A percentile compares a stretch with the other conserved stretches of the same genome.
These are phyloP conservation scores for Heliconius himera DNA, from an alignment of 1,140 invertebrate genomes.

Conservation along the genomic window DNA sequence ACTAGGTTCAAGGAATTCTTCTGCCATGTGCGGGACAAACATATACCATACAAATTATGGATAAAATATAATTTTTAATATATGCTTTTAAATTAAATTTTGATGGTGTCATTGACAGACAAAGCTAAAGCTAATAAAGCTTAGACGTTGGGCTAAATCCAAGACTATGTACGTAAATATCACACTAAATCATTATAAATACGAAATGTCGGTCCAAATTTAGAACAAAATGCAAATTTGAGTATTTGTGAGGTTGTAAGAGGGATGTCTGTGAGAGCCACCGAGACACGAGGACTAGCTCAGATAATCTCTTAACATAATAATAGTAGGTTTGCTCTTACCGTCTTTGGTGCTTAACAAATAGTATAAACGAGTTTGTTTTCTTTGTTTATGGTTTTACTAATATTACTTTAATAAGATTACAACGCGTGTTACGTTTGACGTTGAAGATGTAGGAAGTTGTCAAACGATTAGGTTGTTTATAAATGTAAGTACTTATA, in stretches of 20 bases:
- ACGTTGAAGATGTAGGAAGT: too few relatives aligned
- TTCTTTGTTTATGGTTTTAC: slow-evolving; percentile 2
- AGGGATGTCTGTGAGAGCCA: slow-evolving; percentile 13
- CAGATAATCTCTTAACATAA: slow-evolving; percentile 28
- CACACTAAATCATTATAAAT: neutral
- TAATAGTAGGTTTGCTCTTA: slow-evolving; percentile 17
- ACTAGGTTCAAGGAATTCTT: too few relatives aligned
- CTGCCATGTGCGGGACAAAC: too few relatives aligned
- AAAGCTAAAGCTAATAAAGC: too few relatives aligned
- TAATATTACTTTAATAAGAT: slow-evolving; percentile 4
- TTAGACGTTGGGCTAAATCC: too few relatives aligned
- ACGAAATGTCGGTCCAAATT: neutral
- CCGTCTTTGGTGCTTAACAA: slow-evolving; percentile 25
- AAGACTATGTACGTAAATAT: neutral
- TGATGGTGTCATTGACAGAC: too few relatives aligned
- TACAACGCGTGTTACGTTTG: neutral
- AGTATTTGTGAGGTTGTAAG: slow-evolving; percentile 16
- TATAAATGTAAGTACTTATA: too few relatives aligned
- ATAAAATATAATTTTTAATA: too few relatives aligned
- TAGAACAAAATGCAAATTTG: slow-evolving; percentile 16
- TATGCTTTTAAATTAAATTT: too few relatives aligned
- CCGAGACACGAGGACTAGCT: slow-evolving; percentile 12
- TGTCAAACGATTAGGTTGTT: neutral
- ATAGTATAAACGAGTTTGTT: slow-evolving; percentile 17
- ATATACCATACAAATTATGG: too few relatives aligned